Base-by-base conservation (phyloP, 2,113 vertebrate species). In the Tragelaphus strepsiceros region DNA sequence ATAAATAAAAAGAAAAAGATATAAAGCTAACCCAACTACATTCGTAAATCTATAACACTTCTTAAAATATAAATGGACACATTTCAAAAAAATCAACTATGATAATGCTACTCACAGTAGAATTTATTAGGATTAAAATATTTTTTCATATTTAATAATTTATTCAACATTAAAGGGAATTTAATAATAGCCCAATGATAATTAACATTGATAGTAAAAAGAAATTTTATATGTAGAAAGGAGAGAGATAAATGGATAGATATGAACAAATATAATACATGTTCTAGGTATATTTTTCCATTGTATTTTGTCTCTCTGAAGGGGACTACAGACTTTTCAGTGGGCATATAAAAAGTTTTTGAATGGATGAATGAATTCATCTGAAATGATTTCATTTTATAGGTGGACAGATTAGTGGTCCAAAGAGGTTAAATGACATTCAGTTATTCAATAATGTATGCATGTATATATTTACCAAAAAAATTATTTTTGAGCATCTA, bases 21-120 rank as follows among this genome's bases (percentile, higher is more conserved):
- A 49, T 26, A 89, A 89, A 94, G 22, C 81, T 86, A 80, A 81
- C 6, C 46, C 64, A 95, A 61, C 6, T 82, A 6, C 13, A 83
- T 87, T 90, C 22, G 90, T 84, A 95, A 92, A 93, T 91, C 82
- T 95, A 30, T 77, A 96, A 90, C 49, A 54, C 90, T 78, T 80
- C 46, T 39, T 94, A 32, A 81, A 81, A 46, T 94, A 91, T 51
- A 74, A 96, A 96, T 74, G 19, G 46, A 59, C 6, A 43, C 32
- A 74, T 78, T 91, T 96, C 11, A 24, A 89, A 87, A 88, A 89
- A 78, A 90, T 59, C 19, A 90, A 61, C 4, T 56, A 80, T 43
- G 5, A 89, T 78, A 90, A 88, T 90, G 49, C 58, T 89, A 86
- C 56, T 84, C 82, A 39, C 7, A 81, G 53, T 53, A 64, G 67